Conservation (phyloP, 2,888 invertebrate species). For the Leptopilina syphax region DNA sequence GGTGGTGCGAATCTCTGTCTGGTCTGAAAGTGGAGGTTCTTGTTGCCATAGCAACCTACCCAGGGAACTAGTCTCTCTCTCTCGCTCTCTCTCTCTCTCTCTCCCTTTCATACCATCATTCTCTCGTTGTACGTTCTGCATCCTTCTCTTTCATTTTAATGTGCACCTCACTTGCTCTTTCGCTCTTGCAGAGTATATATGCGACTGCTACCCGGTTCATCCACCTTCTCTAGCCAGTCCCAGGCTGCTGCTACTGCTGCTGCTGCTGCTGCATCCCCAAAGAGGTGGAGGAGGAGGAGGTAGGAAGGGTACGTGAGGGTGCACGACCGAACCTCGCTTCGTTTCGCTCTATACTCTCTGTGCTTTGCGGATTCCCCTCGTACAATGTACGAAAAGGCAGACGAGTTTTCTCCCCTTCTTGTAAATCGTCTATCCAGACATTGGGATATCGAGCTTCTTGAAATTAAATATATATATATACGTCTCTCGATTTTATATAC, state of each 20-base stretch:
- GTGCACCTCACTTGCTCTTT: slow-evolving; percentile 29
- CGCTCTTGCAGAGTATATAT: slow-evolving; percentile 39
- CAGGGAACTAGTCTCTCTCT: slow-evolving; percentile 73
- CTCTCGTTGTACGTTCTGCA: slow-evolving; percentile 44
- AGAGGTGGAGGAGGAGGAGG: slow-evolving; percentile 50
- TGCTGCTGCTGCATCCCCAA: slow-evolving; percentile 63
- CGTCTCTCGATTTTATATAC: not conserved
- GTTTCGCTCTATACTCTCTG: slow-evolving; percentile 49
- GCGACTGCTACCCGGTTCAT: slow-evolving; percentile 72
- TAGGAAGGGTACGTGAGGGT: slow-evolving; percentile 50
- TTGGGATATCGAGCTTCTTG: slow-evolving; percentile 23
- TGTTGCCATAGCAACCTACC: slow-evolving; percentile 74
- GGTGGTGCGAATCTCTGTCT: slow-evolving; percentile 72
- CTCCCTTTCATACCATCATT: slow-evolving; percentile 35
- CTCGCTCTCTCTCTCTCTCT: slow-evolving; percentile 47
- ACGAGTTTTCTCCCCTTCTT: slow-evolving; percentile 30
- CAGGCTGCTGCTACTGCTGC: slow-evolving; percentile 58
- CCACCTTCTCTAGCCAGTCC: slow-evolving; percentile 70
- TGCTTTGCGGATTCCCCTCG: slow-evolving; percentile 49
- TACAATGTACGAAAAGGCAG: slow-evolving; percentile 34
- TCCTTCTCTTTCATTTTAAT: slow-evolving; percentile 29
- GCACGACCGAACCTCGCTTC: slow-evolving; percentile 46
- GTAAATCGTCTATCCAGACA: slow-evolving; percentile 34
- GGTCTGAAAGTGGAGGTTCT: slow-evolving; percentile 68
- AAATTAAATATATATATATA: not conserved